Evolutionary conservation across 64 coral and sea anemone species (phyloP).

Genomic region (Stichodactyla helianthus): DNA sequence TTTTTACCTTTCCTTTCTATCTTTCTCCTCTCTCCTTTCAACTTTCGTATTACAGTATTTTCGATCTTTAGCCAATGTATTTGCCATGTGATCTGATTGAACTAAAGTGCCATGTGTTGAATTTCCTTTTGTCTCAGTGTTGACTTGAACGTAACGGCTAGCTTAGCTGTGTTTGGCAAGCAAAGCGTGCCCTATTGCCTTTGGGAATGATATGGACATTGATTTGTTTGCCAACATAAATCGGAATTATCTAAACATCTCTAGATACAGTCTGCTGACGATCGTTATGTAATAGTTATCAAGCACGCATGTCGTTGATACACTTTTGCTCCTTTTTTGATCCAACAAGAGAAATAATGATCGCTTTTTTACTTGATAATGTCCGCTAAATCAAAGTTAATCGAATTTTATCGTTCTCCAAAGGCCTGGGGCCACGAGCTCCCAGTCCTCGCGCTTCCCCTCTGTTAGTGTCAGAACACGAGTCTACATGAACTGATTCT

Average conservation of each 20-base stretch:
- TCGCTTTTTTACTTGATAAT: not conserved
- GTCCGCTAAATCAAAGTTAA: not conserved
- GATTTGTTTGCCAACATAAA: not conserved
- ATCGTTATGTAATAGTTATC: not conserved
- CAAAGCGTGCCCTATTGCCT: not conserved
- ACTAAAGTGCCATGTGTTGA: not conserved
- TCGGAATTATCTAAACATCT: not conserved
- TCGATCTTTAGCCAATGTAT: not conserved
- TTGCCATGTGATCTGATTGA: not conserved
- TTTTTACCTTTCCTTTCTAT: not conserved
- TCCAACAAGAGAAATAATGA: not conserved
- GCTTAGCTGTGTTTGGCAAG: not conserved
- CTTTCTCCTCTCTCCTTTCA: not conserved
- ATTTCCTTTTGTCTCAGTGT: not conserved
- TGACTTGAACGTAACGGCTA: not conserved
- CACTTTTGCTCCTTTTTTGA: not conserved
- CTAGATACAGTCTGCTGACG: not conserved
- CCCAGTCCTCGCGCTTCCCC: not conserved
- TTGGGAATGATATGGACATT: not conserved
- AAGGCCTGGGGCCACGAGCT: not conserved
- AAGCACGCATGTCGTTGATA: not conserved
- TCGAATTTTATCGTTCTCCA: not conserved
- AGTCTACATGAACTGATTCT: not conserved
- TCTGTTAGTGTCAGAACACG: not conserved
- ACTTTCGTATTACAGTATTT: not conserved